Evolutionary conservation across 2,797 vertebrate genomes (phyloP).

Genomic region (Agapornis canus): DNA sequence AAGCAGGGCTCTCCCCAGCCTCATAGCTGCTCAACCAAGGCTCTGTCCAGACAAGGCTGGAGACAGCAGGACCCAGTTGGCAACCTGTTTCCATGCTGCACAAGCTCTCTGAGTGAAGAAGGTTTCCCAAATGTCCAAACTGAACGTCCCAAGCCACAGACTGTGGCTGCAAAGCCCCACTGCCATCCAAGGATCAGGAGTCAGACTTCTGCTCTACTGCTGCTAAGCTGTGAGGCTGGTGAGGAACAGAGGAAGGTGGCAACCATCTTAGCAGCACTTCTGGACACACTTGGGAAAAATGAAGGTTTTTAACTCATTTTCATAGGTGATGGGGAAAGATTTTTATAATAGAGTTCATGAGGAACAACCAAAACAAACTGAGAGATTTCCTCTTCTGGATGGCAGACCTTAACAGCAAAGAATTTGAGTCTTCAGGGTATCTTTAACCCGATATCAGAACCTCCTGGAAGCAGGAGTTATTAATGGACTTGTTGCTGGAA

Average conservation of each 20-base stretch:
- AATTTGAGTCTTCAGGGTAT: background rate
- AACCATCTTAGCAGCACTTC: background rate
- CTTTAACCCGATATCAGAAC: constrained; percentile 29
- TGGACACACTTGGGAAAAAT: background rate
- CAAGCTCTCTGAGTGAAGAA: background rate
- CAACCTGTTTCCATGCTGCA: background rate
- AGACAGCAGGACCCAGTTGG: background rate
- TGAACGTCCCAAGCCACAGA: background rate
- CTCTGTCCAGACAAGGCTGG: background rate
- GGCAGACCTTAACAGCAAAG: background rate
- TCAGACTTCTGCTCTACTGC: background rate
- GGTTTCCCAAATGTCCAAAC: background rate
- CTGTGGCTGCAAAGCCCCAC: background rate
- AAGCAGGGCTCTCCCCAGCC: background rate
- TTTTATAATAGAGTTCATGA: background rate
- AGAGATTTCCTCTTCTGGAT: background rate
- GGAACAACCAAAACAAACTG: background rate
- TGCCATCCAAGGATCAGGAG: fast-evolving
- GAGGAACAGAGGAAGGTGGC: background rate
- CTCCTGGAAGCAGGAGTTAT: background rate
- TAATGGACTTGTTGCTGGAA: constrained; percentile 44
- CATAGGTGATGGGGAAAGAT: background rate
- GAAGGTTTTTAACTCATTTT: background rate
- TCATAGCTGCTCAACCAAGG: background rate
- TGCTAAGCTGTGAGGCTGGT: fast-evolving